Percentiles rank a stretch among this genome's conserved stretches.
These are phyloP conservation scores for Poeciliopsis gracilis DNA, from an alignment of 2,797 vertebrate genomes.

Conservation along the genomic window DNA sequence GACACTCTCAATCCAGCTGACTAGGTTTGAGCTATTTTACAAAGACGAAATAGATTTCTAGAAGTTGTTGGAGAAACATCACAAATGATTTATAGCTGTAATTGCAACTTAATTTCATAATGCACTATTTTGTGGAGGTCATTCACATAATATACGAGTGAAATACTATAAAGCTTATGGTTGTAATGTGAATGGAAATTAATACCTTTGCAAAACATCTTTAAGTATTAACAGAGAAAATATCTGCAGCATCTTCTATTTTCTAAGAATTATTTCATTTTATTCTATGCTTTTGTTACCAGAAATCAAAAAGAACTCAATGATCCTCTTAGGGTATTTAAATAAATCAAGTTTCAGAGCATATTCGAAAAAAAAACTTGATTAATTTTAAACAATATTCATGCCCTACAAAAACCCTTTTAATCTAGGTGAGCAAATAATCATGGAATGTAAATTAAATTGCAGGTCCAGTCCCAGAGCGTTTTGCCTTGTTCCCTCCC, in stretches of 20 bases:
- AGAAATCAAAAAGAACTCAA: constrained; percentile 13
- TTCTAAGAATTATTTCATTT: neutral
- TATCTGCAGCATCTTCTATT: constrained; percentile 27
- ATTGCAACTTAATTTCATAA: neutral
- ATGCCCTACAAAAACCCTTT: constrained; percentile 48
- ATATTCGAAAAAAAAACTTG: constrained; percentile 41
- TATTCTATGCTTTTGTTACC: neutral
- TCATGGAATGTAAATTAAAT: constrained; percentile 32
- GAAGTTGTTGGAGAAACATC: neutral
- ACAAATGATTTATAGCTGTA: neutral
- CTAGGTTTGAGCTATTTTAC: neutral
- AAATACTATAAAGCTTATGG: neutral
- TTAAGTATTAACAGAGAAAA: neutral
- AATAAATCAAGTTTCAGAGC: constrained; percentile 25
- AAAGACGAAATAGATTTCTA: neutral
- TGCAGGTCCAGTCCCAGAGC: constrained; percentile 37
- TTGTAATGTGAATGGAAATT: neutral
- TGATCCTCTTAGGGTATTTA: constrained; percentile 8
- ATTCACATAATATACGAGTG: neutral
- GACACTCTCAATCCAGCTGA: neutral
- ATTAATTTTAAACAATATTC: constrained; percentile 29
- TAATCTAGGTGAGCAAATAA: constrained; percentile 46
- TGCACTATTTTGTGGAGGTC: neutral
- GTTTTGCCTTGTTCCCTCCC: constrained; percentile 32
- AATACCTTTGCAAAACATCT: neutral